These are phyloP conservation scores for Hypotaenidia philippensis DNA, from an alignment of 2,797 vertebrate genomes.

Conservation along the genomic window DNA sequence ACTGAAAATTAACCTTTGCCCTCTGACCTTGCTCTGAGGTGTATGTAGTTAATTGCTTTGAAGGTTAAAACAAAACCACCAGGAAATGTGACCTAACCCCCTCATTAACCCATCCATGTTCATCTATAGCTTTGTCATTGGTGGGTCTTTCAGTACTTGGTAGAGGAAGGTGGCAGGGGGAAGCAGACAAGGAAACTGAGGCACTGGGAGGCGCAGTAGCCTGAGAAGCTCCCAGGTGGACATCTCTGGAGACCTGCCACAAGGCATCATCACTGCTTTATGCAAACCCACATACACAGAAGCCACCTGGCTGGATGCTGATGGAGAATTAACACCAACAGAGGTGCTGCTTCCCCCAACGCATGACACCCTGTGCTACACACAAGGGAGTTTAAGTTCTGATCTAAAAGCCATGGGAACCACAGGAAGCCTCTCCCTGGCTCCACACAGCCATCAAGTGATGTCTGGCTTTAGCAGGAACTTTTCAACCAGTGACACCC, in stretches of 20 bases:
- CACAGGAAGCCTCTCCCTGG: neutral
- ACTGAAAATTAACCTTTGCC: neutral
- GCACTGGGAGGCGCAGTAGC: neutral
- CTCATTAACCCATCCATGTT: rapidly evolving
- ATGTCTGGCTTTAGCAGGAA: neutral
- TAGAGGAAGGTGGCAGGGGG: neutral
- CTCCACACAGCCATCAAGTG: neutral
- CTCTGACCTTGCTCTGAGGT: neutral
- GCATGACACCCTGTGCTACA: rapidly evolving
- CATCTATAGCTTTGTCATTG: neutral
- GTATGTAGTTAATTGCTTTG: neutral
- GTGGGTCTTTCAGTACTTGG: neutral
- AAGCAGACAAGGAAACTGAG: neutral
- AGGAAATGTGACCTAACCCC: neutral
- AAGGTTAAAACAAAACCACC: neutral
- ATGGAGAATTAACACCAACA: neutral
- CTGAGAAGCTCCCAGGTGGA: neutral
- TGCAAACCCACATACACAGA: neutral
- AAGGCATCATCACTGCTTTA: neutral
- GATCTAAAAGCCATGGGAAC: neutral
- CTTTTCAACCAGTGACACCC: neutral
- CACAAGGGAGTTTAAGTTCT: rapidly evolving
- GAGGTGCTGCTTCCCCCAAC: neutral
- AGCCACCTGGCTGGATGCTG: neutral
- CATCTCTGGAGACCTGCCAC: neutral